Evolutionary conservation across 2,888 invertebrate genomes (phyloP), one percentile per base, ranked within the genome.

Genomic region (Melanotus villosus): DNA sequence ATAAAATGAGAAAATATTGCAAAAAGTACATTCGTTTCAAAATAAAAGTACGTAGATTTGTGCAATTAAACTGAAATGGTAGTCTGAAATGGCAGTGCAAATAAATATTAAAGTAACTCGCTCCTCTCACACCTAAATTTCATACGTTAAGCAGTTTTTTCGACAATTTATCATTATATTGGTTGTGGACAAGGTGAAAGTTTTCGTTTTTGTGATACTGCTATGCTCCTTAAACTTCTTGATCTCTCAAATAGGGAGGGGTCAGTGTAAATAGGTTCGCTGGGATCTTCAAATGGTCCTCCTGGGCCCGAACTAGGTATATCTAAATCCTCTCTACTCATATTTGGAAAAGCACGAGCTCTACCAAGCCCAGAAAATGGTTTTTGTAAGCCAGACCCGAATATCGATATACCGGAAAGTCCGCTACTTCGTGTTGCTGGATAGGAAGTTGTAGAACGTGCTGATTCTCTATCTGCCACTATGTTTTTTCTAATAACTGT

Each of bases 221-320:
- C 89, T 78, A 91, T 85, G 59, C 90, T 91, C 74, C 91, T 86
- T 32, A 92, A 86, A 57, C 92, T 94, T 80, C 93, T 88, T 26
- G 94, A 93, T 75, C 95, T 89, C 85, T 96, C 96, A 81, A 96
- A 96, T 34, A 96, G 87, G 1, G 95, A 95, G 0, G 96, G 96
- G 85, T 96, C 96, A 0, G 96, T 96, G 85, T 96, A 96, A 77
- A 96, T 96, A 0, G 96, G 96, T 83, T 96, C 96, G 81, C 95
- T 96, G 34, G 96, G 96, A 83, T 96, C 95, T 81, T 93, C 94
- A 80, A 95, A 95, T 57, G 82, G 81, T 12, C 84, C 84, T 16
- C 82, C 83, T 2, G 83, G 80, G 70, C 74, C 82, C 47, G 79
- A 73, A 66, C 76, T 74, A 0, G 82, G 80, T 54, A 81, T 80